Percentiles rank a stretch among this genome's conserved stretches.
Conservation (phyloP, 2,797 vertebrate species). For the Acanthurus leucopareius region DNA sequence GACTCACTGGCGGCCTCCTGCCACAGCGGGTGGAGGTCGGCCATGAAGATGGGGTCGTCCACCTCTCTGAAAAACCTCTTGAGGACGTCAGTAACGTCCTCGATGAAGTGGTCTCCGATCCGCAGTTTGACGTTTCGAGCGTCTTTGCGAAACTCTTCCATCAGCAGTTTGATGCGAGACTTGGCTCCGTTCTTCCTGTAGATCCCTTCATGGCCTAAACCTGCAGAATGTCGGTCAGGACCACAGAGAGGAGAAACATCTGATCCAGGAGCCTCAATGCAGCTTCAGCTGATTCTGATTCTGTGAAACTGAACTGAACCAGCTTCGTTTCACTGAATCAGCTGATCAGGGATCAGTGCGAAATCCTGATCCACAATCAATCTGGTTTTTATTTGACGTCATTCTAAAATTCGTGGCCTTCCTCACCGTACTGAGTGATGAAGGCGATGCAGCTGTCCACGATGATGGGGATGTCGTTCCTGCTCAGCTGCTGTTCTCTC, state of each 20-base stretch:
- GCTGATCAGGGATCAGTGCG: no score
- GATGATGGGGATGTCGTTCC: slow-evolving; percentile 95
- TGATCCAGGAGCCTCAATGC: neutral
- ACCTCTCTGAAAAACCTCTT: slow-evolving; percentile 98
- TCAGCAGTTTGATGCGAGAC: slow-evolving; percentile 93
- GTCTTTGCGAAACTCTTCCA: slow-evolving; percentile 96
- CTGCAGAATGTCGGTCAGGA: slow-evolving; percentile 71
- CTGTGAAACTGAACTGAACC: no score
- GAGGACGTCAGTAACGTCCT: slow-evolving; percentile 96
- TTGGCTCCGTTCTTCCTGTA: slow-evolving; percentile 97
- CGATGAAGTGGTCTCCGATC: slow-evolving; percentile 96
- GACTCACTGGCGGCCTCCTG: slow-evolving; percentile 90
- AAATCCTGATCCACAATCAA: no score
- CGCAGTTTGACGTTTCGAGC: slow-evolving; percentile 95
- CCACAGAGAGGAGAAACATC: neutral
- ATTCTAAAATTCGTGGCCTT: neutral
- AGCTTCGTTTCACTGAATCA: no score
- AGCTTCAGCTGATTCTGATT: neutral
- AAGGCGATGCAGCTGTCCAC: slow-evolving; percentile 98
- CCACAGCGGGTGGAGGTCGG: slow-evolving; percentile 92
- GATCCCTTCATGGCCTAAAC: slow-evolving; percentile 94
- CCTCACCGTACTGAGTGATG: slow-evolving; percentile 98
- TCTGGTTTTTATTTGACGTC: no score
- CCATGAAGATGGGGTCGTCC: slow-evolving; percentile 94
- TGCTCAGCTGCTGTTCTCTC: slow-evolving; percentile 95